Evolutionary conservation across 2,113 vertebrate genomes (phyloP).

Genomic region (Aphelocoma coerulescens): DNA sequence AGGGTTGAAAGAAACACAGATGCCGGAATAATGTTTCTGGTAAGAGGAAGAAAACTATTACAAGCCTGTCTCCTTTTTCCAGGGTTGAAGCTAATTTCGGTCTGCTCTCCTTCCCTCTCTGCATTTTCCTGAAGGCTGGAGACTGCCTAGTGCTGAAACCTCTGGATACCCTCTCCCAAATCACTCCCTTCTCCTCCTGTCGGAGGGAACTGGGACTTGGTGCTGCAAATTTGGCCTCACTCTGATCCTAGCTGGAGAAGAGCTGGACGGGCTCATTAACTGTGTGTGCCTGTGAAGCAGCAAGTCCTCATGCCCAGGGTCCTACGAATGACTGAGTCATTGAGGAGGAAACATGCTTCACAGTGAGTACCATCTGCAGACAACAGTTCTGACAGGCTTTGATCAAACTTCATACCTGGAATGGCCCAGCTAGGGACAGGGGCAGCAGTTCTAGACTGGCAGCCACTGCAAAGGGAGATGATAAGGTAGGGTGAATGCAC

Average conservation of each 20-base stretch:
- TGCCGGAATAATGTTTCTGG: background rate
- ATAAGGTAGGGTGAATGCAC: background rate
- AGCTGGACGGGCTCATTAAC: background rate
- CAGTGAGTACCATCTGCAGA: background rate
- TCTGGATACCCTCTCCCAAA: background rate
- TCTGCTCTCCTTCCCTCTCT: background rate
- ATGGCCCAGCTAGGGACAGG: background rate
- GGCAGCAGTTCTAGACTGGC: background rate
- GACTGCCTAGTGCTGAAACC: background rate
- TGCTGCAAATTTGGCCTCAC: background rate
- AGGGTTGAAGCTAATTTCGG: background rate
- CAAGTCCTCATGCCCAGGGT: rapidly evolving
- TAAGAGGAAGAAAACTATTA: background rate
- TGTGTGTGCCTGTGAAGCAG: rapidly evolving
- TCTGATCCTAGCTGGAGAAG: background rate
- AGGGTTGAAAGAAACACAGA: slow-evolving; percentile 15
- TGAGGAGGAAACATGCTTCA: background rate
- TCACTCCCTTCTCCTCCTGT: background rate
- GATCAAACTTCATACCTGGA: background rate
- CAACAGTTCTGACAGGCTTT: background rate
- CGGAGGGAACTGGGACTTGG: background rate
- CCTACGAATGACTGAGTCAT: background rate
- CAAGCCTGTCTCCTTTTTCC: background rate
- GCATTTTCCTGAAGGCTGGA: background rate
- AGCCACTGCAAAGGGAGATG: rapidly evolving